Evolutionary conservation across 2,797 vertebrate species (phyloP).

Genomic region (Aplochiton taeniatus): DNA sequence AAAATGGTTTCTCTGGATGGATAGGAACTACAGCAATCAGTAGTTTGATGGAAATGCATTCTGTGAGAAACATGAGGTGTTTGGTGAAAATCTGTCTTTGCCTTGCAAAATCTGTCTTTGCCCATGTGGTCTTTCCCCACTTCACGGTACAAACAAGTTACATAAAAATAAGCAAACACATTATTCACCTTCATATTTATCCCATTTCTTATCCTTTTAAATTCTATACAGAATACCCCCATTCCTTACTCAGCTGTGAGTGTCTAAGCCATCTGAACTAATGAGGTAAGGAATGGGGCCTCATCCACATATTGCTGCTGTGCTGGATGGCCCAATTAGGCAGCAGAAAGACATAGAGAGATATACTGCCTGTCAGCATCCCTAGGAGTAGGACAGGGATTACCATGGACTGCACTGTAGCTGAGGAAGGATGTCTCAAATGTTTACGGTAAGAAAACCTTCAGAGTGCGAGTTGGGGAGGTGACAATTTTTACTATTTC

Average conservation of each 20-base stretch:
- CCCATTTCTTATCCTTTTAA: background rate
- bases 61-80: no score
- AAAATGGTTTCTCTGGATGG: no score
- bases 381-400: slow-evolving; percentile 4
- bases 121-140: no score
- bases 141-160: no score
- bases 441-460: no score
- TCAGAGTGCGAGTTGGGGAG: no score
- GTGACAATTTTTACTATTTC: background rate
- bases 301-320: slow-evolving; percentile 33
- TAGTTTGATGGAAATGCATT: no score
- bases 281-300: slow-evolving; percentile 49
- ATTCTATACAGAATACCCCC: background rate
- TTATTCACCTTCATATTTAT: no score
- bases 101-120: no score
- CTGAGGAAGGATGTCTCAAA: slow-evolving; percentile 18
- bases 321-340: slow-evolving; percentile 45
- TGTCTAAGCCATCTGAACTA: slow-evolving; percentile 22
- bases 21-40: no score
- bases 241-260: slow-evolving; percentile 8
- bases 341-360: slow-evolving; percentile 26
- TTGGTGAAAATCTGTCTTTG: no score
- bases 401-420: background rate
- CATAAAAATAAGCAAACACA: no score
- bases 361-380: slow-evolving; percentile 13